phyloP scores from a whole-genome alignment of 2,113 vertebrate genomes.

The Scomber colias region DNA sequence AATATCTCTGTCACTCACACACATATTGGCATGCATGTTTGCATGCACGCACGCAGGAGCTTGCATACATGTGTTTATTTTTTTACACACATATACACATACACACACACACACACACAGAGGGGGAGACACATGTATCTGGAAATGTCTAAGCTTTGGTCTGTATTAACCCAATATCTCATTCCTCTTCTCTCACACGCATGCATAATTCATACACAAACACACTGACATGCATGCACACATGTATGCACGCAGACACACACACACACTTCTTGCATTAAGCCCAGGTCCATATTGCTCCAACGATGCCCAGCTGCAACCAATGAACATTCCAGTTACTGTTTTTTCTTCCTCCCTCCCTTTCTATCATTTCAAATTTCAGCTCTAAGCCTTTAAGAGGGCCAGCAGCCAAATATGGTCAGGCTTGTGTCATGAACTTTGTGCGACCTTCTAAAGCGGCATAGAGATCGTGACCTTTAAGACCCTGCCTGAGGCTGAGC shows the following conservation, averaged over 20 bases:
- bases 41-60: slow-evolving; percentile 36
- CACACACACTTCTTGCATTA: slow-evolving; percentile 78
- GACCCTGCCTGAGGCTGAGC: slow-evolving; percentile 68
- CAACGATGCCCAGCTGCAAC: slow-evolving; percentile 84
- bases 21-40: slow-evolving; percentile 35
- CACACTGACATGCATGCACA: slow-evolving; percentile 24
- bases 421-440: slow-evolving; percentile 78
- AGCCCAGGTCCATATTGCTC: slow-evolving; percentile 75
- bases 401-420: slow-evolving; percentile 77
- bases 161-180: slow-evolving; percentile 64
- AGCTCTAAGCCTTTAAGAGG: slow-evolving; percentile 80
- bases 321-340: slow-evolving; percentile 82
- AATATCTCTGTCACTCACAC: slow-evolving; percentile 54
- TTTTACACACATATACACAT: slow-evolving; percentile 6
- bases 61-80: slow-evolving; percentile 42
- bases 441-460: slow-evolving; percentile 72
- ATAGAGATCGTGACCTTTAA: slow-evolving; percentile 78
- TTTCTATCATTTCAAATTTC: slow-evolving; percentile 82
- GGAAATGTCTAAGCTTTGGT: slow-evolving; percentile 62
- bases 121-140: slow-evolving; percentile 52
- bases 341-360: slow-evolving; percentile 38
- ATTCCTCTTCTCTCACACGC: slow-evolving; percentile 56
- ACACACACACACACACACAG: slow-evolving; percentile 23
- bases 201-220: slow-evolving; percentile 41
- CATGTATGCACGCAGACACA: slow-evolving; percentile 41